Percentiles rank a stretch among this genome's conserved stretches.
These are phyloP conservation scores for Arion vulgaris DNA, from an alignment of 1,140 invertebrate genomes.

Conservation along the genomic window DNA sequence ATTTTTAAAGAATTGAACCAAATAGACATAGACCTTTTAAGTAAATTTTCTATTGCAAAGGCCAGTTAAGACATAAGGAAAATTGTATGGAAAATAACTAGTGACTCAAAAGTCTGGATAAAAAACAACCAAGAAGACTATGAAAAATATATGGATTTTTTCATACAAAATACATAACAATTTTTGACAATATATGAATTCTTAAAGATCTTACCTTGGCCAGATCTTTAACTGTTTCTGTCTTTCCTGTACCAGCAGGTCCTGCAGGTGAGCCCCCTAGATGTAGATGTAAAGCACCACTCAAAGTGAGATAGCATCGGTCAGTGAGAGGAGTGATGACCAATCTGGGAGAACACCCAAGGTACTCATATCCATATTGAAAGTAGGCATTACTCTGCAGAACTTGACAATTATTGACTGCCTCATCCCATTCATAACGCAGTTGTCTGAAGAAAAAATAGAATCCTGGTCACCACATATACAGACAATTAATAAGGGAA, in stretches of 20 bases:
- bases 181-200: too few relatives aligned
- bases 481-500: too few relatives aligned
- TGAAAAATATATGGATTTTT: too few relatives aligned
- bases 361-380: conserved; percentile 73
- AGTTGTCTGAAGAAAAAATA: conserved; percentile 68
- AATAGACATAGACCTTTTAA: too few relatives aligned
- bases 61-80: too few relatives aligned
- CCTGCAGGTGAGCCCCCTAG: conserved; percentile 76
- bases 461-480: neutral
- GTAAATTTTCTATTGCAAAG: too few relatives aligned
- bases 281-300: conserved; percentile 85
- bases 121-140: too few relatives aligned
- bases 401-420: conserved; percentile 67
- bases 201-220: conserved; percentile 77
- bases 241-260: conserved; percentile 72
- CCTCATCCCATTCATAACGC: conserved; percentile 73
- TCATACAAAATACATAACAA: too few relatives aligned
- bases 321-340: conserved; percentile 74
- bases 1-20: too few relatives aligned
- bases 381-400: conserved; percentile 69
- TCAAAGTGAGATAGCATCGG: conserved; percentile 75
- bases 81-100: too few relatives aligned
- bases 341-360: conserved; percentile 72
- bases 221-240: conserved; percentile 82
- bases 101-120: too few relatives aligned